Conservation (phyloP, 2,113 vertebrate genomes). For the Archilochus colubris region DNA sequence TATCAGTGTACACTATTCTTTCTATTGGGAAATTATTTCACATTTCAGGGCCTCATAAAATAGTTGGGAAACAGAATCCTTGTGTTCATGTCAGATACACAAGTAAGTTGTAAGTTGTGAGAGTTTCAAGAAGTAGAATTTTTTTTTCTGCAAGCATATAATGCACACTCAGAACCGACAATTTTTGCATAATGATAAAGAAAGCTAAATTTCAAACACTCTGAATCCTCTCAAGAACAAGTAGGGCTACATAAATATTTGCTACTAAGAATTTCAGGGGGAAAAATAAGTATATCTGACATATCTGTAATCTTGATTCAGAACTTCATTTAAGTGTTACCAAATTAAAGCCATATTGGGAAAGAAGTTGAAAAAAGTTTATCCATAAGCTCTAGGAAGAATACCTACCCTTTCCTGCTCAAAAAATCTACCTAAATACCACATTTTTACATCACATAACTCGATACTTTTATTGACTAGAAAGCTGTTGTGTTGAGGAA, state of each 20-base stretch:
- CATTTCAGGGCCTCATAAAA: not conserved
- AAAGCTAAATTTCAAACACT: not conserved
- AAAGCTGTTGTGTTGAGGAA: constrained; percentile 18
- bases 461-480: constrained; percentile 47
- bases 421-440: constrained; percentile 45
- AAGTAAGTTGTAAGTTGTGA: not conserved
- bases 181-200: not conserved
- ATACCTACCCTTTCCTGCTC: not conserved
- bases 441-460: constrained; percentile 24
- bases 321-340: not conserved
- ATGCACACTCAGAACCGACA: not conserved
- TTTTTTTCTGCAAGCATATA: not conserved
- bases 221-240: not conserved
- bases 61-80: not conserved
- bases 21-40: not conserved
- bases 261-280: not conserved
- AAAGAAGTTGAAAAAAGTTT: not conserved
- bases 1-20: not conserved
- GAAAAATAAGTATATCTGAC: not conserved
- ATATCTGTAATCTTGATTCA: not conserved
- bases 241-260: not conserved
- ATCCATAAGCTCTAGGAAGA: not conserved
- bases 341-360: constrained; percentile 1
- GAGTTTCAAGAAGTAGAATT: not conserved
- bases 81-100: too few species aligned